A percentile compares a stretch with the other conserved stretches of the same genome.
Evolutionary conservation across 2,113 vertebrate genomes (phyloP).

Genomic region (Heterotis niloticus): DNA sequence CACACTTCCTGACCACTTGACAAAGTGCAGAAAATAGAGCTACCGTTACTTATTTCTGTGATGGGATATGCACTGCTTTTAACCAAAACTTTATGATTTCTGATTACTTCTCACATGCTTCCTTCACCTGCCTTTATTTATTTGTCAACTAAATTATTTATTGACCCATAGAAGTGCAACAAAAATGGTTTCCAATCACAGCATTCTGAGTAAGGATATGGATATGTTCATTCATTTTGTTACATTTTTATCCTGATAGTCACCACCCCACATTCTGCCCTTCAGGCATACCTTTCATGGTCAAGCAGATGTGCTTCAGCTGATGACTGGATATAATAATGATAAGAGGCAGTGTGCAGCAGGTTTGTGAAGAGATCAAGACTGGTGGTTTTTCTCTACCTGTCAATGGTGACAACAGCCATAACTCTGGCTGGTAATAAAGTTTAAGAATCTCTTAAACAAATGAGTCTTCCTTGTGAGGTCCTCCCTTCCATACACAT

Average conservation of each 20-base stretch:
- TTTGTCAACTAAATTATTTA: no score
- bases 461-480: background rate
- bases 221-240: background rate
- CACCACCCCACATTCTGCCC: no score
- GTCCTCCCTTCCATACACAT: background rate
- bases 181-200: no score
- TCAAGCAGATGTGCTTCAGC: background rate
- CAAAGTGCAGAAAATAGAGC: constrained; percentile 24
- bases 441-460: constrained; percentile 14
- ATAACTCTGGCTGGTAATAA: constrained; percentile 17
- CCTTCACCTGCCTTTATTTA: no score
- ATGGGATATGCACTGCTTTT: background rate
- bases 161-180: no score
- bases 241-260: background rate
- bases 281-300: no score
- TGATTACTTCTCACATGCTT: background rate
- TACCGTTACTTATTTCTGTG: background rate
- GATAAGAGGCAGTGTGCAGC: background rate
- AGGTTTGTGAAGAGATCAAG: background rate
- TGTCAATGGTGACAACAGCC: background rate
- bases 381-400: background rate
- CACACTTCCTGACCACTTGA: constrained; percentile 40
- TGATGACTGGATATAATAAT: background rate
- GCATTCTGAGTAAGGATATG: no score
- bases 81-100: no score